Evolutionary conservation across 2,888 invertebrate genomes (phyloP), one percentile per base, ranked within the genome.

Genomic region (Mythimna albipuncta): DNA sequence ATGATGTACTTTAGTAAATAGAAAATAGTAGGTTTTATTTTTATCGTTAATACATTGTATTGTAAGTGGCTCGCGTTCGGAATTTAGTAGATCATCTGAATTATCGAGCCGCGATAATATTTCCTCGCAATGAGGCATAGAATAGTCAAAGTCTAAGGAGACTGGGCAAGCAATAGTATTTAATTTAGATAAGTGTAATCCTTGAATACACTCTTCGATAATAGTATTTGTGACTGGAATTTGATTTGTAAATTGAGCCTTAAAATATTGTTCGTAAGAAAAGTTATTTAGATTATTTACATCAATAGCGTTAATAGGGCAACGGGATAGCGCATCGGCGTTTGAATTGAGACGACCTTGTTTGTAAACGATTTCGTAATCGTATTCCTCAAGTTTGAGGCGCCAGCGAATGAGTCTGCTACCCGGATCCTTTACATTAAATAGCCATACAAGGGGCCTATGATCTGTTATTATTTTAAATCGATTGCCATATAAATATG

Each of bases 401-500:
- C 66, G 66, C 66, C 66, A 66, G 57, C 57, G 57, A 44, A 41
- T 41, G 41, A 41, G 41, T 41, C 10, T 10, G 41, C 41, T 41
- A 41, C 41, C 41, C 10, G 41, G 41, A 41, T 62, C 62, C 9
- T 62, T 62, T 47, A 44, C 62, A 57, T 71, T 74, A 52, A 74
- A 74, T 16, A 79, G 44, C 69, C 72, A 77, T 32, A 58, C 61
- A 11, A 81, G 58, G 9, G 79, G 82, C 35, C 69, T 68, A 41
- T 82, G 77, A 44, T 79, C 81, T 1, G 76, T 81, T 0, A 65
- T 35, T 16, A 81, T 81, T 21, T 58, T 74, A 21, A 81, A 81
- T 35, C 58, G 65, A 13, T 68, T 59, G 4, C 77, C 79, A 64
- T 71, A 79, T 6, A 75, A 47, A n/a, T 81, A 81, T 16, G 78